Evolutionary conservation across 2,797 vertebrate genomes (phyloP), one percentile per base, ranked within the genome.

Genomic region (Crenuchus spilurus): DNA sequence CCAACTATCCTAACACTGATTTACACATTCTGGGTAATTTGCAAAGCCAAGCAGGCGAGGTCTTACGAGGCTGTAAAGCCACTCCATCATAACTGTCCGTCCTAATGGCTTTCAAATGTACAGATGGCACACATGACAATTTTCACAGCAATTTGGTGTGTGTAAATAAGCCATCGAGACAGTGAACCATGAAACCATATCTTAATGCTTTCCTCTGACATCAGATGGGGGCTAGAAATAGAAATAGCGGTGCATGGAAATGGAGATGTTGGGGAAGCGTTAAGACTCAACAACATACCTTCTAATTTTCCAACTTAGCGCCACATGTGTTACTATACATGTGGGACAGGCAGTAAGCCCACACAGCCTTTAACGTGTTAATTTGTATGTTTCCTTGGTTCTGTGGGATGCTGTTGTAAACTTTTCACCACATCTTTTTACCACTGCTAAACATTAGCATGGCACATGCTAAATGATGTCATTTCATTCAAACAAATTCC

Each of bases 21-120:
- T 88, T 86, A 87, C 72, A 79, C 79, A 84, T 69, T 76, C 77
- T 75, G 79, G 80, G 75, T 84, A 82, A 87, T 87, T 89, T 87
- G 76, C 75, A 83, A 84, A 82, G 77, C 82, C 73, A 83, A 83
- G 82, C 76, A 86, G 71, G 71, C 81, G 73, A 87, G 80, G 82
- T 79, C 84, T 88, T 85, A 84, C 31, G 79, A 84, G 85, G 77
- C 62, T 82, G 77, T 83, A 84, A 88, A 89, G 80, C 76, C 81
- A 82, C 83, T 80, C 83, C 74, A 74, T 85, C 85, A 62, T 82
- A 80, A 84, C 77, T 79, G 73, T 79, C 35, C 58, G n/a, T 79
- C 62, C 44, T 86, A 89, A 89, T 87, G 65, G 61, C 63, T 90
- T 85, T 86, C 85, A 88, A 88, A 89, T 90, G 84, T 84, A 72